Percentiles rank a stretch among this genome's conserved stretches.
phyloP scores from a whole-genome alignment of 2,888 invertebrate genomes.

The Ormyrus nitidulus region DNA sequence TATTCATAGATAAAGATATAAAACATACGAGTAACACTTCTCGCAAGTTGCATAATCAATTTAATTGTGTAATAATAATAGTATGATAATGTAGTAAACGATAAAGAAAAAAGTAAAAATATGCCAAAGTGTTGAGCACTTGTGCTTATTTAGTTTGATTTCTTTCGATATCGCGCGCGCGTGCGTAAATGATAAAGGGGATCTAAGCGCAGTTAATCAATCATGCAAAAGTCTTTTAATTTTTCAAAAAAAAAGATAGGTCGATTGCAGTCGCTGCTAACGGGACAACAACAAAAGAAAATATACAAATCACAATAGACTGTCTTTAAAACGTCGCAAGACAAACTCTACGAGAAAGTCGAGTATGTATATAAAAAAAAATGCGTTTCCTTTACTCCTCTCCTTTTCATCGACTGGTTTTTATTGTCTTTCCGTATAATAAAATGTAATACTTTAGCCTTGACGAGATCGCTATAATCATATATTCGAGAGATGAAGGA shows the following conservation, averaged over 20 bases:
- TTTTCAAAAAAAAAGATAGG: conserved; percentile 14
- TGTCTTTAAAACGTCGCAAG: conserved; percentile 44
- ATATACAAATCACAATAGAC: conserved; percentile 40
- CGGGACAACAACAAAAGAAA: conserved; percentile 31
- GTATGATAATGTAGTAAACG: conserved; percentile 1
- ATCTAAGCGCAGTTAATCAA: conserved; percentile 18
- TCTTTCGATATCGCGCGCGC: conserved; percentile 20
- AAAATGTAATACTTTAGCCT: conserved; percentile 52
- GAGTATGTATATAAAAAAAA: conserved; percentile 17
- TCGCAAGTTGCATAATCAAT: conserved; percentile 36
- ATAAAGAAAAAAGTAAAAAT: conserved; percentile 18
- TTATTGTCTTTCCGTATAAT: conserved; percentile 56
- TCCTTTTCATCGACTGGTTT: conserved; percentile 56
- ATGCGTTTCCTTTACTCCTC: conserved; percentile 55
- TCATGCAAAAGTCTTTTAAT: neutral
- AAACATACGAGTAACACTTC: conserved; percentile 3
- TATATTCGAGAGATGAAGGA: conserved; percentile 45
- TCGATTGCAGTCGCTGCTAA: conserved; percentile 49
- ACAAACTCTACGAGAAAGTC: conserved; percentile 47
- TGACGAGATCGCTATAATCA: conserved; percentile 49
- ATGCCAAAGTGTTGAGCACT: conserved; percentile 38
- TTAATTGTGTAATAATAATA: conserved; percentile 8
- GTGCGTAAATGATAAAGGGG: conserved; percentile 12
- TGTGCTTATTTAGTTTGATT: conserved; percentile 39
- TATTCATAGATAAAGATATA: conserved; percentile 9